phyloP scores from a whole-genome alignment of 2,797 vertebrate species.

The Phoeniculus purpureus region DNA sequence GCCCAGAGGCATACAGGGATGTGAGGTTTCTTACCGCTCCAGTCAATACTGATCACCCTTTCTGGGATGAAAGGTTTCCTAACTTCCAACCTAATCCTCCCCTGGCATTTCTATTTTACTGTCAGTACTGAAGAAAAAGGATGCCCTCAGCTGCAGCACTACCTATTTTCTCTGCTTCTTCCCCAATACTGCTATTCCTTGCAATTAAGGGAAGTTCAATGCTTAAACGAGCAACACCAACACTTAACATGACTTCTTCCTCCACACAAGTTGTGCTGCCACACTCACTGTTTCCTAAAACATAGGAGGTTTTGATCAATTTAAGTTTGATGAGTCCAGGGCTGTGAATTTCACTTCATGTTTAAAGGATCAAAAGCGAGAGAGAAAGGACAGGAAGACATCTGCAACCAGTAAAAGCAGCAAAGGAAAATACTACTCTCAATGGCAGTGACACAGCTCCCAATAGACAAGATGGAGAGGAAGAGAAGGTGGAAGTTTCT shows the following conservation, averaged over 20 bases:
- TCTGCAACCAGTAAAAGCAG: not conserved
- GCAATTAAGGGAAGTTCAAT: not conserved
- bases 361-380: not conserved
- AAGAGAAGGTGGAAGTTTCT: too few species aligned
- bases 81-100: too few species aligned
- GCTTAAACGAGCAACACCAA: not conserved
- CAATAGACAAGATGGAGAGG: too few species aligned
- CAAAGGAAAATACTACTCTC: not conserved
- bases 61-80: too few species aligned
- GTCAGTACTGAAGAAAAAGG: not conserved
- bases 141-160: not conserved
- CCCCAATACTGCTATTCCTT: not conserved
- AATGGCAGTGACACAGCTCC: too few species aligned
- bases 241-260: not conserved
- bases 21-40: not conserved
- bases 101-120: not conserved
- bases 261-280: accelerated
- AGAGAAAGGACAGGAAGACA: not conserved
- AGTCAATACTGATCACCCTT: not conserved
- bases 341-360: not conserved
- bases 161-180: not conserved
- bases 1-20: slow-evolving; percentile 7
- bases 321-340: not conserved
- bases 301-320: not conserved
- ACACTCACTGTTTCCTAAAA: not conserved